Conservation (phyloP, 2,113 vertebrate genomes). For the Chaetodon auriga region DNA sequence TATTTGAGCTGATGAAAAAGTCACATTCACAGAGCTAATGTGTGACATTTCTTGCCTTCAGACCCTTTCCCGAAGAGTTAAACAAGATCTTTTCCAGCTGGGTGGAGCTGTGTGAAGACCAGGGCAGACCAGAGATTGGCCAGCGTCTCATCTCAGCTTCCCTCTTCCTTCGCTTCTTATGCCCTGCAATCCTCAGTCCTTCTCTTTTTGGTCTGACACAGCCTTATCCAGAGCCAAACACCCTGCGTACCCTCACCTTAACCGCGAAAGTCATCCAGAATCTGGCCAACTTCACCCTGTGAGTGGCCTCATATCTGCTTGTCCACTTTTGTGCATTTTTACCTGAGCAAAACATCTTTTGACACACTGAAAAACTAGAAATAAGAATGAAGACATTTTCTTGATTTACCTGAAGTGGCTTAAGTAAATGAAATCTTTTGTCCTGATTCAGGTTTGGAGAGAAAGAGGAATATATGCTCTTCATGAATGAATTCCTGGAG, state of each 20-base stretch:
- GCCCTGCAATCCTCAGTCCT: conserved; percentile 93
- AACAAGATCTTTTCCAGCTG: conserved; percentile 91
- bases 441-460: conserved; percentile 90
- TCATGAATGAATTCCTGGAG: conserved; percentile 95
- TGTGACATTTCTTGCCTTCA: conserved; percentile 53
- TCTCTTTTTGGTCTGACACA: conserved; percentile 93
- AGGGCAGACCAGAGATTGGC: conserved; percentile 86
- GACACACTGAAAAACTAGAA: neutral
- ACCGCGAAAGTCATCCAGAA: conserved; percentile 98
- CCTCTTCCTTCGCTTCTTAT: conserved; percentile 94
- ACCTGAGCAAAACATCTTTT: neutral
- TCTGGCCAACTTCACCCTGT: conserved; percentile 93
- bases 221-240: conserved; percentile 89
- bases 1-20: neutral
- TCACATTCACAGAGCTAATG: neutral
- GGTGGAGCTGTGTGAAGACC: conserved; percentile 86
- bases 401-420: neutral
- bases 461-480: conserved; percentile 97
- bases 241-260: conserved; percentile 90
- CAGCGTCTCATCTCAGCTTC: conserved; percentile 92
- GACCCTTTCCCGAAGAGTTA: conserved; percentile 91
- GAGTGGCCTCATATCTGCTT: conserved; percentile 61
- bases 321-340: neutral
- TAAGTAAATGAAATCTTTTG: neutral
- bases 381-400: neutral